Conservation (phyloP, 2,797 vertebrate genomes). For the Choloepus didactylus region DNA sequence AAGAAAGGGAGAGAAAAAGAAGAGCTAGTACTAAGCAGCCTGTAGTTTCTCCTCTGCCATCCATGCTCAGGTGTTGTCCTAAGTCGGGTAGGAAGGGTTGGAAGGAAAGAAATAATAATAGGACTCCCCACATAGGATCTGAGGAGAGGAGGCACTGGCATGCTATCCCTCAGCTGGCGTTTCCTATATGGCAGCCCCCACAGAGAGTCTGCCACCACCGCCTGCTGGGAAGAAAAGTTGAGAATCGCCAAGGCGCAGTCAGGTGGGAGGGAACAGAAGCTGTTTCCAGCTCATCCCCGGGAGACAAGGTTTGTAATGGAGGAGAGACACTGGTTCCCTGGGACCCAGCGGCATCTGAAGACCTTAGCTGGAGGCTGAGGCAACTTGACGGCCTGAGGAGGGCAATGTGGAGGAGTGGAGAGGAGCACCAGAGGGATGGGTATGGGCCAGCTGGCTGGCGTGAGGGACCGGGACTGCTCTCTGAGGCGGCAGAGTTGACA, state of each 20-base stretch:
- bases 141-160: neutral
- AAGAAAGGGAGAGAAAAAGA: neutral
- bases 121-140: neutral
- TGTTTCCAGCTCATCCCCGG: neutral
- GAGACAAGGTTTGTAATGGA: neutral
- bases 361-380: neutral
- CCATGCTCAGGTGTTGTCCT: neutral
- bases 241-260: rapidly evolving
- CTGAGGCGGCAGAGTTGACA: neutral
- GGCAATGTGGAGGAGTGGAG: neutral
- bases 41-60: neutral
- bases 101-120: neutral
- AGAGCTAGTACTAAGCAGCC: neutral
- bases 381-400: neutral
- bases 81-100: too few relatives aligned
- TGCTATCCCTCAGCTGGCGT: neutral
- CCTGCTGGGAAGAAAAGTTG: neutral
- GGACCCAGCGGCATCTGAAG: neutral
- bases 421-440: neutral
- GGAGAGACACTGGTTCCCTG: neutral
- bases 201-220: neutral
- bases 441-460: neutral
- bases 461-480: neutral
- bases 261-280: neutral
- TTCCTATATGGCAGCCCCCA: neutral